Base-by-base conservation (phyloP, 2,888 invertebrate species). In the Galerucella pusilla region DNA sequence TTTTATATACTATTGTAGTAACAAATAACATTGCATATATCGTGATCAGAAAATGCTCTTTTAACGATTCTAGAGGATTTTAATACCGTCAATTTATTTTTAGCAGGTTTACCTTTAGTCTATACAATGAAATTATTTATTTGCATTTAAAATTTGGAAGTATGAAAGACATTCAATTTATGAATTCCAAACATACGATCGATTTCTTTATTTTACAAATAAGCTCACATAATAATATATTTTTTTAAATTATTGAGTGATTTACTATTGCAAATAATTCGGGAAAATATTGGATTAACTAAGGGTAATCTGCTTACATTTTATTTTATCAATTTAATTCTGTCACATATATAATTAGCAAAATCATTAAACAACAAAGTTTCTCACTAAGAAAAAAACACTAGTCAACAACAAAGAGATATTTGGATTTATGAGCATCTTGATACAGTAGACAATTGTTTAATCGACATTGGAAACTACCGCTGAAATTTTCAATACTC, bases 21-120 rank as follows among this genome's bases (percentile, higher is more conserved):
- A 73, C 68, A 73, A 61, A 68, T 73, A 73, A 61, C 66, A 71
- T 49, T 61, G 67, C 61, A 61, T 67, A 73, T 73, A 63, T 61
- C 45, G 25, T 60, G 49, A 64, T 42, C 16, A 71, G 70, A 71
- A 71, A 71, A 71, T 49, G 67, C n/a, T 57, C 16, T 35, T 61
- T 60, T 35, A n/a, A 61, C 2, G 14, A 61, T 61, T 35, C 28
- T 28, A 61, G n/a, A n/a, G 5, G 35, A 35, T 25, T 61, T 14
- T 35, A 3, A 9, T 57, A 16, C 2, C n/a, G 16, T 57, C 16
- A 20, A 54, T n/a, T 60, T 20, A 57, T 57, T 57, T 20, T n/a
- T 7, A n/a, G 57, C 20, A 20, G 20, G 10, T 60, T 11, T 20
- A 28, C 59, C 20, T 60, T 60, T 60, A 60, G 52, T 52, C 6